These are phyloP conservation scores for Bugula neritina DNA, from an alignment of 2,888 invertebrate genomes.

Conservation along the genomic window DNA sequence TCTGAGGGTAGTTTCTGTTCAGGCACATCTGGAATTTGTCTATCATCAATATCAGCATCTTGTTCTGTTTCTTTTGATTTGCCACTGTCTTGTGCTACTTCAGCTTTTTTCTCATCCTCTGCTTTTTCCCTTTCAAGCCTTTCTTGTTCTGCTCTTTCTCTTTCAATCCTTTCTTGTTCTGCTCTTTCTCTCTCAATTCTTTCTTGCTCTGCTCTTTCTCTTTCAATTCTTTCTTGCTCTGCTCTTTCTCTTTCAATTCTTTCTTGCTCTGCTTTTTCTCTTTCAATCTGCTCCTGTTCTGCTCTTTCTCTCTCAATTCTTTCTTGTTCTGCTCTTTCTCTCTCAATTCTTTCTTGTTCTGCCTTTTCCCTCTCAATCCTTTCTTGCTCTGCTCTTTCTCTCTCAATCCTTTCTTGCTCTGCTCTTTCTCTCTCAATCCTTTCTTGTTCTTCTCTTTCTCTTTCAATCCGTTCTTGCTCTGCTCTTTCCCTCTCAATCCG, in stretches of 20 bases:
- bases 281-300: background rate
- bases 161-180: background rate
- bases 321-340: conserved; percentile 19
- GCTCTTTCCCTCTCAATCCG: background rate
- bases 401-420: conserved; percentile 9
- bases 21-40: too few species aligned
- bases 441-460: conserved; percentile 14
- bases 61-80: background rate
- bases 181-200: background rate
- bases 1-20: too few species aligned
- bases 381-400: conserved; percentile 13
- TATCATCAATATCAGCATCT: background rate
- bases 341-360: background rate
- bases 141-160: conserved; percentile 7
- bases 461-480: conserved; percentile 5
- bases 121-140: background rate
- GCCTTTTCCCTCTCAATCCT: conserved; percentile 13
- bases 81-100: background rate
- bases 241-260: background rate
- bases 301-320: conserved; percentile 11
- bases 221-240: background rate
- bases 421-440: conserved; percentile 7
- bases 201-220: conserved; percentile 11
- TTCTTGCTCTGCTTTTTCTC: conserved; percentile 19
- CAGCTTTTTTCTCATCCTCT: conserved; percentile 9